Conservation (phyloP, 1,140 invertebrate species). For the Temnothorax longispinosus region DNA sequence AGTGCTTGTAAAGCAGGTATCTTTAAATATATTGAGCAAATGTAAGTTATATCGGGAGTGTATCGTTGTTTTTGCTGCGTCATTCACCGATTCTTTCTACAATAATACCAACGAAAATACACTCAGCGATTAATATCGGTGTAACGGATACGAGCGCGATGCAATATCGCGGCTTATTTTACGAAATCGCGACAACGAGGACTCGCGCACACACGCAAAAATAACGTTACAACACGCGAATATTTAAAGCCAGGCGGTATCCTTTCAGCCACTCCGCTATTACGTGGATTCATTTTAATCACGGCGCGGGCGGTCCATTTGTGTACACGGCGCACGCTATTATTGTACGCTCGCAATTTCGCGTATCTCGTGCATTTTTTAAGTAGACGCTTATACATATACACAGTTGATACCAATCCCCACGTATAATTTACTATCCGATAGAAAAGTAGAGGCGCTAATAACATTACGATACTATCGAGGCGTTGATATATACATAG, state of each 20-base stretch:
- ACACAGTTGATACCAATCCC: conserved; percentile 25
- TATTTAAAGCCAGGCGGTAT: conserved; percentile 51
- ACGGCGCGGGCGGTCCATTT: conserved; percentile 47
- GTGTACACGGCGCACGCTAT: conserved; percentile 33
- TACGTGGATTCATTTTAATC: conserved; percentile 61
- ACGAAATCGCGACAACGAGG: conserved; percentile 20
- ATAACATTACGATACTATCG: conserved; percentile 23
- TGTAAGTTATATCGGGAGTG: neutral
- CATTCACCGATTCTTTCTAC: neutral
- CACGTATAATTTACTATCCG: neutral
- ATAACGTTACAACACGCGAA: conserved; percentile 21
- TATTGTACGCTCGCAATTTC: conserved; percentile 61
- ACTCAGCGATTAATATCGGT: neutral
- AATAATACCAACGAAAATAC: neutral
- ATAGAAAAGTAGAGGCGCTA: conserved; percentile 3
- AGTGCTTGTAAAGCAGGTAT: neutral
- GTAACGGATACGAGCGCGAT: neutral
- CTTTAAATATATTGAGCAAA: neutral
- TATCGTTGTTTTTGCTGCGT: neutral
- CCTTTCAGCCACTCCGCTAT: conserved; percentile 49
- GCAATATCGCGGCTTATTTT: conserved; percentile 30
- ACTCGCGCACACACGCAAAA: neutral
- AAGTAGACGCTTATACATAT: neutral
- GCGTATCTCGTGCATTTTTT: conserved; percentile 60
- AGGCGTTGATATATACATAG: neutral